A percentile compares a stretch with the other conserved stretches of the same genome.
Evolutionary conservation across 2,888 invertebrate species (phyloP).

Genomic region (Lycocerus yunnanus): DNA sequence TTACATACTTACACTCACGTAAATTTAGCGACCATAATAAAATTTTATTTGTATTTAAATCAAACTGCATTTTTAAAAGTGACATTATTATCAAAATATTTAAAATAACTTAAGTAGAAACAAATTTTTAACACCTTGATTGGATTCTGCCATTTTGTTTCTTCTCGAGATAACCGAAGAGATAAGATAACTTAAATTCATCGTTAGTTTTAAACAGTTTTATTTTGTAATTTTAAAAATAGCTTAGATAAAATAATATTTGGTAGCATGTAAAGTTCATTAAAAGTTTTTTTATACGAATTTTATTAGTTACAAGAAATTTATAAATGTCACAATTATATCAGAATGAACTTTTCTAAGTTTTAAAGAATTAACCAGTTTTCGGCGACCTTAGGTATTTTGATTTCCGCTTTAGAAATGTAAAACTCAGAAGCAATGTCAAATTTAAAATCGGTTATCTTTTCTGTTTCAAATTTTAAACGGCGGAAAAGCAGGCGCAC

Average conservation of each 20-base stretch:
- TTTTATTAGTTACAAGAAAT: neutral
- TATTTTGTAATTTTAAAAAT: neutral
- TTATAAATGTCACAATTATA: neutral
- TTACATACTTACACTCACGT: neutral
- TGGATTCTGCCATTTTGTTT: neutral
- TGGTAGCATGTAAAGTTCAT: neutral
- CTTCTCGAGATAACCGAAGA: neutral
- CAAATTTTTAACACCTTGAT: neutral
- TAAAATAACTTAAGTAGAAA: neutral
- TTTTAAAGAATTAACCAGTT: neutral
- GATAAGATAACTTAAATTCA: neutral
- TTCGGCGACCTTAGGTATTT: neutral
- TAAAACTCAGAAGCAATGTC: neutral
- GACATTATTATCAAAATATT: neutral
- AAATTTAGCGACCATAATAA: neutral
- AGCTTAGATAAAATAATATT: neutral
- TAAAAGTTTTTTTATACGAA: neutral
- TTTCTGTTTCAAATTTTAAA: neutral
- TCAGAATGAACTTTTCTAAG: neutral
- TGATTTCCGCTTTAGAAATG: neutral
- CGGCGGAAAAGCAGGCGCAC: too few relatives aligned
- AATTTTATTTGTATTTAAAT: neutral
- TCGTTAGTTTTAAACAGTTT: neutral
- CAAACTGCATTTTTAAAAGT: neutral
- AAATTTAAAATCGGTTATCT: neutral